Evolutionary conservation across 2,113 vertebrate genomes (phyloP), one percentile per base, ranked within the genome.

Genomic region (Cheilinus undulatus): DNA sequence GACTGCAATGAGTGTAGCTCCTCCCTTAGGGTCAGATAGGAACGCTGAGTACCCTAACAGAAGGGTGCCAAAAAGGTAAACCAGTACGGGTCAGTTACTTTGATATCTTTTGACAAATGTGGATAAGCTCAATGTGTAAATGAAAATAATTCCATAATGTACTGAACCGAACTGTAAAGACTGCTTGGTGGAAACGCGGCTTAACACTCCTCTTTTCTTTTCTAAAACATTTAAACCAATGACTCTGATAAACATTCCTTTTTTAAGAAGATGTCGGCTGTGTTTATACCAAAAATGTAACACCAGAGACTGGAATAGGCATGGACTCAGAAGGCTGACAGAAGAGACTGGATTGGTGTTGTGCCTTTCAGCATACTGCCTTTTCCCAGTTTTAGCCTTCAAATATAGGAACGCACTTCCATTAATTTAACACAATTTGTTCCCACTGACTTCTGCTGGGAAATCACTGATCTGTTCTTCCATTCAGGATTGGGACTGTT

Each of bases 281-380:
- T 70, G 32, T 68, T 59, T 8, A 45, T 66, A 60, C 36, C 65
- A 67, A 50, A 67, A 43, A 67, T 42, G 4, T 56, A 45, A n/a
- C 4, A 22, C 23, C 57, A 27, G 42, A 42, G 69, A 61, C 36
- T 10, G 24, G 40, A 69, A 61, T 61, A 45, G 23, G 22, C 5
- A 10, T 46, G 32, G 50, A 34, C 32, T 53, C 20, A 30, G n/a
- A 58, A 67, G 71, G 6, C 9, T n/a, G 14, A 66, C 28, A n/a
- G 52, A 46, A 30, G 45, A 62, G 48, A 43, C 5, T 2, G 17
- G 19, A n/a, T n/a, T 7, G 5, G 26, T 38, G 67, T 30, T 68
- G 66, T 68, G 14, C 54, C 77, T 85, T 68, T 4, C 68, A 80
- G 38, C 20, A 45, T 34, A 52, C 69, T 79, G 40, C 73, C 30